These are phyloP conservation scores for Pasiphila rectangulata DNA, from an alignment of 2,888 invertebrate genomes.

Conservation along the genomic window DNA sequence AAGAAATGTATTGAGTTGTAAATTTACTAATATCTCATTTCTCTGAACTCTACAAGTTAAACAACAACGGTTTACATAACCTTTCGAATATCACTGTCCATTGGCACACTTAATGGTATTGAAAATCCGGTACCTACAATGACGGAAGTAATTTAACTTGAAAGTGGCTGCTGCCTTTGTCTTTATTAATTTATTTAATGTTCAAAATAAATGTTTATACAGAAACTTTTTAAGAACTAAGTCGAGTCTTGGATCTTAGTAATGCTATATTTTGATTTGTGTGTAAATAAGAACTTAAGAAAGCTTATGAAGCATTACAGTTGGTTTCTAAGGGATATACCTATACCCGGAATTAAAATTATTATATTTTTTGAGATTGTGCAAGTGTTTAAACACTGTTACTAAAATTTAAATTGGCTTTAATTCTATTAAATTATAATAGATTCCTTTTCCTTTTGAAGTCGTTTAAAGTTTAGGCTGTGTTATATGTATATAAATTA, in stretches of 20 bases:
- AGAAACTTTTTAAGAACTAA: too few relatives aligned
- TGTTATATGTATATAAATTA: too few relatives aligned
- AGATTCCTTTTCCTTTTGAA: too few relatives aligned
- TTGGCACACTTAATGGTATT: constrained; percentile 15
- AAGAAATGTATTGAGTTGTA: too few relatives aligned
- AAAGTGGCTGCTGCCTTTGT: constrained; percentile 13
- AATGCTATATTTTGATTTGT: background rate
- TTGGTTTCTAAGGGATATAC: too few relatives aligned
- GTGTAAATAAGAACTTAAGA: constrained; percentile 5
- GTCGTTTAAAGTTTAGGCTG: too few relatives aligned
- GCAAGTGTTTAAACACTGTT: too few relatives aligned
- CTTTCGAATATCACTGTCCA: constrained; percentile 10
- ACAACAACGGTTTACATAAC: constrained; percentile 17
- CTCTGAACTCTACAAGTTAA: constrained; percentile 3
- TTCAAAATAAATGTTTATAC: constrained; percentile 5
- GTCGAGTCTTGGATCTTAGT: background rate
- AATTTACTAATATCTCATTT: constrained; percentile 2
- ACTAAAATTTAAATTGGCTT: too few relatives aligned
- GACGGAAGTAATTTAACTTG: constrained; percentile 14
- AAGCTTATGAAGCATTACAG: constrained; percentile 5
- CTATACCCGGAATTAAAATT: too few relatives aligned
- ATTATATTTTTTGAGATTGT: too few relatives aligned
- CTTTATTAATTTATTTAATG: background rate
- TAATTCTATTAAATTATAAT: too few relatives aligned
- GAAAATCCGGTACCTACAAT: constrained; percentile 22